Evolutionary conservation across 2,113 vertebrate species (phyloP), one percentile per base, ranked within the genome.

Genomic region (Heterotis niloticus): DNA sequence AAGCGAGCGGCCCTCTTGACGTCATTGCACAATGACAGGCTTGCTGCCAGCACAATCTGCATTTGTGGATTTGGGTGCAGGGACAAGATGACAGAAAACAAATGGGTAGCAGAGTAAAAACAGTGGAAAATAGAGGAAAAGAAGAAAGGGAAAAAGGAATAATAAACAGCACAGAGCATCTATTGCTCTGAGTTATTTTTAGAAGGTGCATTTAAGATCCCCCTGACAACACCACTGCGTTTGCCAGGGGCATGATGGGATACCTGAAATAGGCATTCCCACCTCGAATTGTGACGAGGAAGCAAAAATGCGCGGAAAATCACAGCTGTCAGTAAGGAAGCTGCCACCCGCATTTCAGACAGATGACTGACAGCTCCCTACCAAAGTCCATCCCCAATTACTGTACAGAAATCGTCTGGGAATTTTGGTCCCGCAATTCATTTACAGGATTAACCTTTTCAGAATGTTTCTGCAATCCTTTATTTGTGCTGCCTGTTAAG

Each of bases 71-170:
- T 74, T 74, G 23, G 54, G 23, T 57, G 52, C 18, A 24, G 54
- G 71, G 71, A 74, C 26, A 26, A 74, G 23, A 28, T 74, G 71
- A 57, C 71, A 57, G 54, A 26, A 26, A 74, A 72, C 69, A 34
- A 59, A 74, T 59, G 52, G 51, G 71, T 26, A 54, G 51, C 56
- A 23, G 26, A 26, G 51, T 20, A 24, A 13, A 34, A 54, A 23
- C 34, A 26, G 14, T n/a, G 23, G 24, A 16, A n/a, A 54, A 44
- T 7, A 44, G 34, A 4, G 34, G 34, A 44, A 44, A 24, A 13
- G 44, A 54, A 23, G 69, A 26, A 57, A 20, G 12, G 24, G 12
- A 11, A 54, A 44, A 44, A 44, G 34, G 28, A 14, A 77, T 34
- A 66, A 67, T 67, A n/a, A 34, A 1, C 28, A 23, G 54, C 51